Conservation (phyloP, 2,797 vertebrate genomes). For the Amblyraja radiata region DNA sequence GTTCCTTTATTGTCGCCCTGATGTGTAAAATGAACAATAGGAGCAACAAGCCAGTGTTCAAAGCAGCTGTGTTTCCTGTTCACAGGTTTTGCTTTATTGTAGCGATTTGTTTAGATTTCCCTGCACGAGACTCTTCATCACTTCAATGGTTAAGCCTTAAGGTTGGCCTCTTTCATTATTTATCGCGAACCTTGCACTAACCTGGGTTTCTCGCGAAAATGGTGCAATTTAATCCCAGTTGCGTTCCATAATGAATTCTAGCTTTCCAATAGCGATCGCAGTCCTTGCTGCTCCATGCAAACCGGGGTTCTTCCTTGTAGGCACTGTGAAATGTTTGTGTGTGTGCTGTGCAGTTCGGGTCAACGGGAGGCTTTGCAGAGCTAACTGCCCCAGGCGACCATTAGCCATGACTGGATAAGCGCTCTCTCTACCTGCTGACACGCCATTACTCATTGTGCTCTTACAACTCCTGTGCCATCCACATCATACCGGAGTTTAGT, state of each 20-base stretch:
- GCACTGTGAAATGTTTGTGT: background rate
- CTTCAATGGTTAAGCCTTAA: background rate
- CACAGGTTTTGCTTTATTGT: background rate
- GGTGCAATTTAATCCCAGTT: background rate
- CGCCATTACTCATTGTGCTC: conserved; percentile 37
- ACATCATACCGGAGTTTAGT: background rate
- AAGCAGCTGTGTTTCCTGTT: background rate
- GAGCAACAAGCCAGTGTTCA: background rate
- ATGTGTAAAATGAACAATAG: conserved; percentile 20
- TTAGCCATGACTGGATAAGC: conserved; percentile 28
- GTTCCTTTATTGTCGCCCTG: conserved; percentile 5
- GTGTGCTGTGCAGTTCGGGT: background rate
- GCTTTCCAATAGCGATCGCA: background rate
- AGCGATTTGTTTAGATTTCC: background rate
- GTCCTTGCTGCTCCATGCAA: background rate
- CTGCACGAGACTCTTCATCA: background rate
- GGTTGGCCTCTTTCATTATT: background rate
- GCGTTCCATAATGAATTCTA: background rate
- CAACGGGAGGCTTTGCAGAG: conserved; percentile 1
- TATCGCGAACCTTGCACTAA: background rate
- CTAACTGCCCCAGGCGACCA: conserved; percentile 28
- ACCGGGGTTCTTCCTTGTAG: background rate
- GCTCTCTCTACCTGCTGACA: conserved; percentile 37
- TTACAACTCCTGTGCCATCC: conserved; percentile 12
- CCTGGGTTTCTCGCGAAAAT: background rate